Evolutionary conservation across 2,797 vertebrate genomes (phyloP).

Genomic region (Cossypha niveicapilla): DNA sequence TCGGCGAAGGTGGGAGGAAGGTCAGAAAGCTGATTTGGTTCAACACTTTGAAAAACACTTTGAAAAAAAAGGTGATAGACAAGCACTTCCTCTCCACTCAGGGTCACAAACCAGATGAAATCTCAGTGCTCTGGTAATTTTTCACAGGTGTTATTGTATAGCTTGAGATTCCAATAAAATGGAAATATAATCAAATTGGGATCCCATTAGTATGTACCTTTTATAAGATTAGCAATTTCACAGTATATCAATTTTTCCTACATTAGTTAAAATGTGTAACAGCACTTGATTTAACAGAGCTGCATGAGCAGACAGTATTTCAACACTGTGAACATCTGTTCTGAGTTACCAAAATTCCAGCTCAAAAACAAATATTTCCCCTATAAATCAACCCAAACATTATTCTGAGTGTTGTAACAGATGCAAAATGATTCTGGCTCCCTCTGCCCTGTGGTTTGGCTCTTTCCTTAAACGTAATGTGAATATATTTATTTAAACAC

Average conservation of each 20-base stretch:
- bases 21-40: neutral
- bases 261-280: neutral
- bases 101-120: neutral
- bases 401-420: slow-evolving; percentile 33
- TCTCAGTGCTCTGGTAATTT: neutral
- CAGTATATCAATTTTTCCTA: neutral
- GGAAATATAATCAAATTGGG: neutral
- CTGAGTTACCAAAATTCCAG: slow-evolving; percentile 46
- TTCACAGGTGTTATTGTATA: neutral
- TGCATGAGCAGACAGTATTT: slow-evolving; percentile 25
- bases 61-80: neutral
- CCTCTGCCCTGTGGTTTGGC: slow-evolving; percentile 27
- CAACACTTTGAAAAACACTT: neutral
- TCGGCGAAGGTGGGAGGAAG: neutral
- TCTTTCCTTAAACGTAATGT: slow-evolving; percentile 24
- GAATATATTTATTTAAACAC: slow-evolving; percentile 59
- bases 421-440: slow-evolving; percentile 38
- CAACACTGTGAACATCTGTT: slow-evolving; percentile 66
- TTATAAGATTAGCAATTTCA: neutral
- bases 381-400: slow-evolving; percentile 34
- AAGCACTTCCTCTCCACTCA: neutral
- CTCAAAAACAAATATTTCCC: slow-evolving; percentile 66
- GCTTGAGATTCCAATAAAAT: neutral
- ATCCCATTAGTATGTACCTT: neutral
- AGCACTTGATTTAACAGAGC: neutral